Conservation (phyloP, 1,140 invertebrate species). For the Sinonovacula constricta region DNA sequence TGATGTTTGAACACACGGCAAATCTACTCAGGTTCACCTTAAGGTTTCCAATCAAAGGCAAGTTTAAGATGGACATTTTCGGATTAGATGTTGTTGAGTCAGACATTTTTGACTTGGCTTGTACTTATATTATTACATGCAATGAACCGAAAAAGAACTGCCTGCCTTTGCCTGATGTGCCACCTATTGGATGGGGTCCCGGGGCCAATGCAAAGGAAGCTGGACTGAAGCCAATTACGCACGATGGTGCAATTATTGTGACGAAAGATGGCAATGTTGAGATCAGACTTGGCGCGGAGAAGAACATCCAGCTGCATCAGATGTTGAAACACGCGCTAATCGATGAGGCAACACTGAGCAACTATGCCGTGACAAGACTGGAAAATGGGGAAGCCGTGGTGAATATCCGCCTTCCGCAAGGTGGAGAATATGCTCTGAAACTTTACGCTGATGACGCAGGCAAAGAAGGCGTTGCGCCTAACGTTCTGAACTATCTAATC, state of each 20-base stretch:
- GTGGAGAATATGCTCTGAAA: conserved; percentile 74
- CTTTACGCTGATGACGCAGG: conserved; percentile 69
- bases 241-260: conserved; percentile 69
- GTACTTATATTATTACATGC: conserved; percentile 74
- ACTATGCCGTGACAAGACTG: conserved; percentile 66
- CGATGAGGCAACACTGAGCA: conserved; percentile 73
- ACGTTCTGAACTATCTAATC: conserved; percentile 75
- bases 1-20: conserved; percentile 70
- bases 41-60: conserved; percentile 70
- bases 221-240: conserved; percentile 70
- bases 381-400: conserved; percentile 71
- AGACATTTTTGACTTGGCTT: conserved; percentile 72
- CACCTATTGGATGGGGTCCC: conserved; percentile 74
- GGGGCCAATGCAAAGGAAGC: conserved; percentile 64
- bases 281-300: conserved; percentile 67
- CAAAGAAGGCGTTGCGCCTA: conserved; percentile 68
- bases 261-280: conserved; percentile 71
- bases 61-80: conserved; percentile 75
- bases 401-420: conserved; percentile 70
- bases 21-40: conserved; percentile 66
- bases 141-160: conserved; percentile 63
- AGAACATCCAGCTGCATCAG: conserved; percentile 68
- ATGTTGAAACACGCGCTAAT: conserved; percentile 68
- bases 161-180: conserved; percentile 71
- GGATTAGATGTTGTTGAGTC: conserved; percentile 68